Evolutionary conservation across 2,797 vertebrate species (phyloP).

Genomic region (Xerus rutilus): DNA sequence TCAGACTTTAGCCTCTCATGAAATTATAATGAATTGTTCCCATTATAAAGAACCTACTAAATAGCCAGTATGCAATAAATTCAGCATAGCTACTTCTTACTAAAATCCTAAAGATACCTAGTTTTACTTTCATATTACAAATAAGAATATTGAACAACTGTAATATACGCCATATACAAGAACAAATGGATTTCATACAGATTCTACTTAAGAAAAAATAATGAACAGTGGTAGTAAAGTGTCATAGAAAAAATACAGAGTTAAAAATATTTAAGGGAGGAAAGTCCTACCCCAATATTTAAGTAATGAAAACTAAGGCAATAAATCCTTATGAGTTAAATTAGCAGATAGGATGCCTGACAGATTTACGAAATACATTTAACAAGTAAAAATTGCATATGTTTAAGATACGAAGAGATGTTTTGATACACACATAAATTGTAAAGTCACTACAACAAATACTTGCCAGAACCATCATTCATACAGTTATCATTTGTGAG

Average conservation of each 20-base stretch:
- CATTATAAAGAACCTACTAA: not conserved
- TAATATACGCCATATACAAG: not conserved
- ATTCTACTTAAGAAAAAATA: not conserved
- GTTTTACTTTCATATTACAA: not conserved
- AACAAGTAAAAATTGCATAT: not conserved
- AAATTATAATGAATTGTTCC: not conserved
- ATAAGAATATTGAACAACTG: not conserved
- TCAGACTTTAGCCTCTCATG: not conserved
- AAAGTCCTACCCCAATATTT: not conserved
- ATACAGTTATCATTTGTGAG: not conserved
- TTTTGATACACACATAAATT: not conserved
- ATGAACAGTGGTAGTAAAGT: not conserved
- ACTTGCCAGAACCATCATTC: not conserved
- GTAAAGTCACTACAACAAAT: not conserved
- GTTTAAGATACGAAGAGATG: not conserved
- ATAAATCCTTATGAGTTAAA: not conserved
- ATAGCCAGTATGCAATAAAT: not conserved
- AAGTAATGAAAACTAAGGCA: slow-evolving; percentile 14
- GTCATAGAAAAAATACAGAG: not conserved
- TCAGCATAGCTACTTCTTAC: not conserved
- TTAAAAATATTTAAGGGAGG: not conserved
- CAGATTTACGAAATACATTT: not conserved
- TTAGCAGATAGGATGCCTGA: not conserved
- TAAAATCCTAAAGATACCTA: not conserved
- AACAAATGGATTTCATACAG: slow-evolving; percentile 7